Evolutionary conservation across 2,113 vertebrate species (phyloP).

Genomic region (Larimichthys polyactis): DNA sequence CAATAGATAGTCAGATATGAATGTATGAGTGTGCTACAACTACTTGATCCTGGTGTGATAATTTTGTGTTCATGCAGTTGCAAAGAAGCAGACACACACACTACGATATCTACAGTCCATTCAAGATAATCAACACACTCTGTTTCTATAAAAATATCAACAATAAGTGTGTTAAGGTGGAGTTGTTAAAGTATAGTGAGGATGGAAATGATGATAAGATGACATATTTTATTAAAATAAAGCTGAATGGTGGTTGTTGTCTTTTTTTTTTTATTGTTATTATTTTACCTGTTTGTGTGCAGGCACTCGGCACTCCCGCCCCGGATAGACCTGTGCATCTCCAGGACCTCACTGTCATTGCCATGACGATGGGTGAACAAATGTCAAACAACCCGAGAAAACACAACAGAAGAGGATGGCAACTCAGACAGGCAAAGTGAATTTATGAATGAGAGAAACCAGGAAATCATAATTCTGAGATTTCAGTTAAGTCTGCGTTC

Average conservation of each 20-base stretch:
- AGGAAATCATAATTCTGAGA: constrained; percentile 70
- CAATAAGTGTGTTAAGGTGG: constrained; percentile 61
- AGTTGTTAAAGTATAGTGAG: constrained; percentile 53
- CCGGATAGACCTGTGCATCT: constrained; percentile 98
- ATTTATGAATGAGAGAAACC: constrained; percentile 85
- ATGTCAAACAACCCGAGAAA: constrained; percentile 83
- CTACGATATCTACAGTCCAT: constrained; percentile 3
- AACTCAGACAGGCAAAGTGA: constrained; percentile 80
- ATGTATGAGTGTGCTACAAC: constrained; percentile 9
- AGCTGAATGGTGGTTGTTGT: constrained; percentile 39
- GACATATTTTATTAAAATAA: constrained; percentile 41
- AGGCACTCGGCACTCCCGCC: constrained; percentile 99
- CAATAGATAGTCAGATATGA: constrained; percentile 9
- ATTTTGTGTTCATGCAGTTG: constrained; percentile 42
- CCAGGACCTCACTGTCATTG: constrained; percentile 97
- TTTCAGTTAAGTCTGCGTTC: constrained; percentile 54
- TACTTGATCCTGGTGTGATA: not conserved
- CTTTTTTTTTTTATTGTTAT: constrained; percentile 7
- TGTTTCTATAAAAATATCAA: constrained; percentile 10
- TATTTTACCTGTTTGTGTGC: constrained; percentile 97
- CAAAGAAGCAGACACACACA: constrained; percentile 29
- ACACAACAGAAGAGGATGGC: constrained; percentile 87
- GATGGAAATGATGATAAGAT: constrained; percentile 56
- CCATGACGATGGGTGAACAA: constrained; percentile 91
- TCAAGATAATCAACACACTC: constrained; percentile 1